These are phyloP conservation scores for Corythornis madagascariensis DNA, from an alignment of 2,113 vertebrate species.

Conservation along the genomic window DNA sequence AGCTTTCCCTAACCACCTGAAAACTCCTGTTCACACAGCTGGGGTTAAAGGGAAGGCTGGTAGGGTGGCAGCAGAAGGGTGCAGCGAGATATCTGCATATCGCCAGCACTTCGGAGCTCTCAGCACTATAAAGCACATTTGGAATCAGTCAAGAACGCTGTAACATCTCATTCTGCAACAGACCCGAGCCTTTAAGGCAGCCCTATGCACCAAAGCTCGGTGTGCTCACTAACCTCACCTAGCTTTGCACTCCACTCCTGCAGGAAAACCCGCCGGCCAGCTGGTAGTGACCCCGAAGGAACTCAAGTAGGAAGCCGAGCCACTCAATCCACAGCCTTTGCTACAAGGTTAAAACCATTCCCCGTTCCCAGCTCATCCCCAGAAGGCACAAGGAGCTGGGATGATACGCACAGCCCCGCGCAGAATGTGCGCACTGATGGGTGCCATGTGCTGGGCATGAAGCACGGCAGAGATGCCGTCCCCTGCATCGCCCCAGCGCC, in stretches of 20 bases:
- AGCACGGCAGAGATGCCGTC: too few relatives aligned
- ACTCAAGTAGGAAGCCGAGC: background rate
- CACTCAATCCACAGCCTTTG: background rate
- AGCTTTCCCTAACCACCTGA: constrained; percentile 60
- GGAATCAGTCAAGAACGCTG: constrained; percentile 45
- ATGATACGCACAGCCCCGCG: rapidly evolving
- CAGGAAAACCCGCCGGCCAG: background rate
- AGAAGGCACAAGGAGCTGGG: rapidly evolving
- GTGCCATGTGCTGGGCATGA: too few relatives aligned
- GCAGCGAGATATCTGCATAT: constrained; percentile 19
- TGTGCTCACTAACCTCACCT: background rate
- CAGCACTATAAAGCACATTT: constrained; percentile 2
- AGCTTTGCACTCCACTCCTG: constrained; percentile 14
- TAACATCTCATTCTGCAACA: constrained; percentile 44
- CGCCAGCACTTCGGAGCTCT: constrained; percentile 54
- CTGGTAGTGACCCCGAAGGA: background rate
- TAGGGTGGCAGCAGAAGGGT: background rate
- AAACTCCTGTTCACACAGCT: constrained; percentile 67
- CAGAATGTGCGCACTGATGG: background rate
- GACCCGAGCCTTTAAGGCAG: constrained; percentile 32
- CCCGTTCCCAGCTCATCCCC: background rate
- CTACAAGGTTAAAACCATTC: background rate
- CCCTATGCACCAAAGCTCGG: background rate
- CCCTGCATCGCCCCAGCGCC: too few relatives aligned
- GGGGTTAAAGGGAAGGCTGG: constrained; percentile 37